These are phyloP conservation scores for Aplidium turbinatum DNA, from an alignment of 23 tunicate genomes.

Conservation along the genomic window DNA sequence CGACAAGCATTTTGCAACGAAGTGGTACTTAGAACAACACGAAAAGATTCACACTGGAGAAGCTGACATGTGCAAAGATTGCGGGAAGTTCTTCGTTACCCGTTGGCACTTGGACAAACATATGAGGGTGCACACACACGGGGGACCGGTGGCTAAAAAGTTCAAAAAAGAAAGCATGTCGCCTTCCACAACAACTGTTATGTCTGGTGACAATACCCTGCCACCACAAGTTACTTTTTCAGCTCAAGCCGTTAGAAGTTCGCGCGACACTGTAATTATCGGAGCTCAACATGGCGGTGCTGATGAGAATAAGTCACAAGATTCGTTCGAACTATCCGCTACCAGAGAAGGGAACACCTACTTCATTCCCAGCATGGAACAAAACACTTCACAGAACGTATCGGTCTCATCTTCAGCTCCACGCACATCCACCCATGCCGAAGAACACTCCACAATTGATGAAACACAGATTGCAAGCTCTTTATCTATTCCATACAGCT, in stretches of 20 bases:
- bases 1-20: constrained; percentile 90
- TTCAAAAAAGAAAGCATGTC: constrained; percentile 34
- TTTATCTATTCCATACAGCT: constrained; percentile 13
- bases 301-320: too few species aligned
- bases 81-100: constrained; percentile 84
- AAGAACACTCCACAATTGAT: constrained; percentile 62
- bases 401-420: constrained; percentile 3
- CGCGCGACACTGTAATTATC: neutral
- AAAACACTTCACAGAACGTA: neutral
- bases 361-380: constrained; percentile 21
- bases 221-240: neutral
- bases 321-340: too few species aligned
- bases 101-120: constrained; percentile 96
- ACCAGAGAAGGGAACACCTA: too few species aligned
- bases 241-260: neutral
- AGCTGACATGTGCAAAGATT: constrained; percentile 87
- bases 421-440: constrained; percentile 25
- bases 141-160: constrained; percentile 34
- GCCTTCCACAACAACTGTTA: constrained; percentile 10
- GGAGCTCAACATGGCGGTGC: too few species aligned
- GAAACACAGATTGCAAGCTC: constrained; percentile 47
- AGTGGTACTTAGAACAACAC: constrained; percentile 96
- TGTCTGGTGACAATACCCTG: neutral
- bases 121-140: constrained; percentile 72
- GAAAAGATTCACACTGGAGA: constrained; percentile 95